These are phyloP conservation scores for Aplysina aerophoba DNA, from an alignment of 37 sponge, comb jelly and placozoan genomes.

Conservation along the genomic window DNA sequence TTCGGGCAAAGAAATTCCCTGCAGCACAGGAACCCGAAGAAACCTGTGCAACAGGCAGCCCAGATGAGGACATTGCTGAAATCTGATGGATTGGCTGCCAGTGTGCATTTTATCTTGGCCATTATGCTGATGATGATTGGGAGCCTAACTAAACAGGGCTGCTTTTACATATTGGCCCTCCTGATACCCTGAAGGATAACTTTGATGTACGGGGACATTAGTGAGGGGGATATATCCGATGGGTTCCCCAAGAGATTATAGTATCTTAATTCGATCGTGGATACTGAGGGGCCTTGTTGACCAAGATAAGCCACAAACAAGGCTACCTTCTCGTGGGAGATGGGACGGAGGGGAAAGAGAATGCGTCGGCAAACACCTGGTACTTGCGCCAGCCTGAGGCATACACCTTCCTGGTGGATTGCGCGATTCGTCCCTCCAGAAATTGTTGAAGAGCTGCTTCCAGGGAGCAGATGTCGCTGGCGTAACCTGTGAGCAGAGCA, in stretches of 20 bases:
- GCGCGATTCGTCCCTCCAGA: constrained; percentile 28
- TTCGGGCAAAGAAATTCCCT: too few relatives aligned
- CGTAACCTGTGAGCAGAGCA: not conserved
- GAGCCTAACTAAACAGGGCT: not conserved
- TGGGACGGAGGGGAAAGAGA: constrained; percentile 9
- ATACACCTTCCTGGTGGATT: constrained; percentile 34
- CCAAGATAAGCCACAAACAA: constrained; percentile 39
- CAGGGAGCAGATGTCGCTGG: constrained; percentile 52
- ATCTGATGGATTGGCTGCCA: not conserved
- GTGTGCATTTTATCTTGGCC: not conserved
- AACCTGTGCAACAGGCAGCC: too few relatives aligned
- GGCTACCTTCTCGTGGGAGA: constrained; percentile 32
- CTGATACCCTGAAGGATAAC: not conserved
- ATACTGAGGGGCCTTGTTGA: not conserved
- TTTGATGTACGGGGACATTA: constrained; percentile 8
- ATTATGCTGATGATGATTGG: not conserved
- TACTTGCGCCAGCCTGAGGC: constrained; percentile 24
- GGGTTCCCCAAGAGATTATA: not conserved
- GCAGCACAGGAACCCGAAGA: too few relatives aligned
- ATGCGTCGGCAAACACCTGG: not conserved
- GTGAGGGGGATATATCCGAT: not conserved
- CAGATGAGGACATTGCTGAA: not conserved
- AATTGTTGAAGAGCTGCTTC: constrained; percentile 38
- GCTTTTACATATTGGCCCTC: not conserved
- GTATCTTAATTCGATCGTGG: constrained; percentile 45